These are phyloP conservation scores for Eidolon helvum DNA, from an alignment of 2,113 vertebrate genomes.

Conservation along the genomic window DNA sequence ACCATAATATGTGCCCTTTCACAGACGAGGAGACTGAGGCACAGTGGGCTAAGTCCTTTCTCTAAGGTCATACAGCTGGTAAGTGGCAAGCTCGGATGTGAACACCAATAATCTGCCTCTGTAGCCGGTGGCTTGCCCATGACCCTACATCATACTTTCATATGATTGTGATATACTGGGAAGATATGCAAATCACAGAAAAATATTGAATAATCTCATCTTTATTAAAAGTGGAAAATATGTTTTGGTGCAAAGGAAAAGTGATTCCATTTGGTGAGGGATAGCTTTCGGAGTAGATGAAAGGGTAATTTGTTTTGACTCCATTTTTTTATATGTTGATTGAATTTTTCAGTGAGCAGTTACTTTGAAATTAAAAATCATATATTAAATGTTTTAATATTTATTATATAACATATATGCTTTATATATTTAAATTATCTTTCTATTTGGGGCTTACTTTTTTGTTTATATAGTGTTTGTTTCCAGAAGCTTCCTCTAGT, in stretches of 20 bases:
- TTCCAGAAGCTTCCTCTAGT: slow-evolving; percentile 12
- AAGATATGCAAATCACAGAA: background rate
- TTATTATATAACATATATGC: background rate
- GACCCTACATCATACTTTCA: background rate
- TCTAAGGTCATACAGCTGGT: background rate
- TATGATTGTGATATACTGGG: background rate
- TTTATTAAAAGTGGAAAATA: background rate
- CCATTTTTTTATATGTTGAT: background rate
- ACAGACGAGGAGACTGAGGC: background rate
- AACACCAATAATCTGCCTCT: background rate
- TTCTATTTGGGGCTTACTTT: background rate
- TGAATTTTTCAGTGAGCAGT: background rate
- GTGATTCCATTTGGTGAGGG: background rate
- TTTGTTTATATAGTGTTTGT: background rate
- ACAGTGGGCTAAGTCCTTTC: background rate
- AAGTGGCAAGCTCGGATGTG: background rate
- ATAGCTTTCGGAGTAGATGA: background rate
- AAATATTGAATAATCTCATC: background rate
- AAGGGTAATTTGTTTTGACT: background rate
- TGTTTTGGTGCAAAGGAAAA: background rate
- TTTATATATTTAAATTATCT: background rate
- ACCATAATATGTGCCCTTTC: background rate
- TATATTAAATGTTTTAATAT: background rate
- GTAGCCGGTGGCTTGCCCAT: background rate
- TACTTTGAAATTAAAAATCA: slow-evolving; percentile 18